Conservation (phyloP, 2,113 vertebrate species). For the Brachionichthys hirsutus region DNA sequence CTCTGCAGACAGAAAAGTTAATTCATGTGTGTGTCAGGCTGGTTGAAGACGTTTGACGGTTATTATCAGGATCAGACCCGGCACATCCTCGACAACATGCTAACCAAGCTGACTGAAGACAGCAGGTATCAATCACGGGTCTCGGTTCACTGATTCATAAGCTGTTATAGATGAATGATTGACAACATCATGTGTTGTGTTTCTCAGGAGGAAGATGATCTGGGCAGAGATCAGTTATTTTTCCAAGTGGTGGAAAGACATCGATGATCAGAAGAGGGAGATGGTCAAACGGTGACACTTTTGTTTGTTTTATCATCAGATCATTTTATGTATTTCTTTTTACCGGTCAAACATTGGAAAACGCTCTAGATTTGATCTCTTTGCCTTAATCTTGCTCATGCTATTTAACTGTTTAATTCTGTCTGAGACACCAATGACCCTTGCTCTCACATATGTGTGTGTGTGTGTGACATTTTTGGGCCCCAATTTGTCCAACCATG, state of each 20-base stretch:
- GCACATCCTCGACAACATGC: constrained; percentile 93
- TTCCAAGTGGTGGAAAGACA: constrained; percentile 89
- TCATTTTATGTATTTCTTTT: no score
- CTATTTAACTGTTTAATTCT: no score
- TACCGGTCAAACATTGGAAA: no score
- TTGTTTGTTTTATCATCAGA: neutral
- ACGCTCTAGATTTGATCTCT: no score
- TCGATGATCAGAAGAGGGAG: constrained; percentile 85
- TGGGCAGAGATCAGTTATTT: constrained; percentile 95
- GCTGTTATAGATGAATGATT: neutral
- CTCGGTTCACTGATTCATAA: neutral
- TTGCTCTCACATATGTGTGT: no score
- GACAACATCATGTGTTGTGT: neutral
- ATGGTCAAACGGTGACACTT: constrained; percentile 83
- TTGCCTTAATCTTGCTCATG: no score
- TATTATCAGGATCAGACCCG: constrained; percentile 92
- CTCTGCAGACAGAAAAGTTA: neutral
- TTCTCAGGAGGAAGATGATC: constrained; percentile 83
- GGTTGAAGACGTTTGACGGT: constrained; percentile 92
- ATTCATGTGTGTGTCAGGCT: constrained; percentile 76
- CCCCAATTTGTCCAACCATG: no score
- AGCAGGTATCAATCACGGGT: constrained; percentile 29
- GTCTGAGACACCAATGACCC: no score
- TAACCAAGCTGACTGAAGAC: constrained; percentile 87
- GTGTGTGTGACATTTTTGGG: no score